Base-by-base conservation (phyloP, 2,797 vertebrate species). In the Capromys pilorides region DNA sequence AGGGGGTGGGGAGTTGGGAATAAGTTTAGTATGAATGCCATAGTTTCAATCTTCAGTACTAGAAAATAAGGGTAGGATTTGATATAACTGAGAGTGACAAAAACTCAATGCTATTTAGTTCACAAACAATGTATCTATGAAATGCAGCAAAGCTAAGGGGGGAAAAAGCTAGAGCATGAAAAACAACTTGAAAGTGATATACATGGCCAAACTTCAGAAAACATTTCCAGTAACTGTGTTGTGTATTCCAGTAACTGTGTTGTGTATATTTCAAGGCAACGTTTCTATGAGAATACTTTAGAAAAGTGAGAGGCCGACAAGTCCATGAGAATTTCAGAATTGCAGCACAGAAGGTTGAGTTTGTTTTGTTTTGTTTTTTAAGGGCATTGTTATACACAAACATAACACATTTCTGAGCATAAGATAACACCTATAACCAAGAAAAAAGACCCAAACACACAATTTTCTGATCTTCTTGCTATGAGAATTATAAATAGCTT, bases 401-500 rank as follows among this genome's bases (percentile, higher is more conserved):
- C 96, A 96, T 94, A 94, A 95, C 94, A 93, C 16, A 90, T 67
- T 96, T 93, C 94, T 94, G 54, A 93, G 79, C 81, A 92, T 77
- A 97, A 92, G 92, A 96, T 91, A 96, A 90, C 82, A 83, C 33
- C 94, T 83, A 80, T 51, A 77, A 88, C 73, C 96, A 94, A 88
- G 0, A 62, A 88, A 87, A 95, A 92, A 54, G n/a, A n/a, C n/a
- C n/a, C n/a, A 75, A 28, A 21, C 4, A 1, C 22, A 88, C 79
- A 94, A 94, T 95, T 86, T 94, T 87, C 92, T 96, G 88, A 97
- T 96, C 89, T 97, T 87, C 61, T 75, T 93, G 97, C 90, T 88
- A 97, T 94, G 95, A 93, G 93, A 97, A 88, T 90, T 93, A 93
- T 91, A 94, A 94, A 96, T 36, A 87, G 62, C 51, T 94, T 88